Evolutionary conservation across 2,888 invertebrate species (phyloP).

Genomic region (Hydrotaea cyrtoneurina): DNA sequence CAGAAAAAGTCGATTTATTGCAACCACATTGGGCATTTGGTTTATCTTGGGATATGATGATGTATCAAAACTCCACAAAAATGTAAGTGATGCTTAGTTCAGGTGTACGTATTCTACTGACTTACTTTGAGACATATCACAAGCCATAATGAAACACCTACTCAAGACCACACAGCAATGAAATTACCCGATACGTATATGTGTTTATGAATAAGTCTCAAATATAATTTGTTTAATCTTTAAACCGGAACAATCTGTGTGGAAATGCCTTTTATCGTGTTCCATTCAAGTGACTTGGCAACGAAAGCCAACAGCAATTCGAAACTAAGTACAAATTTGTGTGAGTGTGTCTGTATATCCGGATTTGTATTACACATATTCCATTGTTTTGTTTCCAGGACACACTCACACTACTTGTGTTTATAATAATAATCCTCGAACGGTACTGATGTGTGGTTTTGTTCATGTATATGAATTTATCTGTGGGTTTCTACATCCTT

Average conservation of each 20-base stretch:
- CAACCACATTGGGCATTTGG: no score
- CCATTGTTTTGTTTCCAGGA: background rate
- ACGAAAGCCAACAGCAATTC: background rate
- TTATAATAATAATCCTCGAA: background rate
- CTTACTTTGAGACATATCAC: no score
- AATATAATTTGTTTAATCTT: slow-evolving; percentile 27
- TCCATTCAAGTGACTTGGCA: slow-evolving; percentile 15
- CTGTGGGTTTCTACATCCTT: slow-evolving; percentile 48
- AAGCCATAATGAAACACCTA: no score
- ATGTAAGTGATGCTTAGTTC: no score
- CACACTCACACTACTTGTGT: background rate
- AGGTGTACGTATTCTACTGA: no score
- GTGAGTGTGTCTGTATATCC: slow-evolving; percentile 23
- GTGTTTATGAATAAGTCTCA: slow-evolving; percentile 11
- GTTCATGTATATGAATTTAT: slow-evolving; percentile 24
- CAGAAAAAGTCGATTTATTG: no score
- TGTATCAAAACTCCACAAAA: no score
- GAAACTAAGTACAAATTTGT: background rate
- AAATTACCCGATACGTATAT: no score
- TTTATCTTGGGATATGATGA: no score
- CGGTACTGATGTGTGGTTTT: slow-evolving; percentile 16
- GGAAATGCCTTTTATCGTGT: slow-evolving; percentile 25
- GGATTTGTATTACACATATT: background rate
- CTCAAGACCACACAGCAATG: no score
- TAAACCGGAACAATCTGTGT: slow-evolving; percentile 25